Conservation (phyloP, 2,888 invertebrate species). For the Yponomeuta plumbellus region DNA sequence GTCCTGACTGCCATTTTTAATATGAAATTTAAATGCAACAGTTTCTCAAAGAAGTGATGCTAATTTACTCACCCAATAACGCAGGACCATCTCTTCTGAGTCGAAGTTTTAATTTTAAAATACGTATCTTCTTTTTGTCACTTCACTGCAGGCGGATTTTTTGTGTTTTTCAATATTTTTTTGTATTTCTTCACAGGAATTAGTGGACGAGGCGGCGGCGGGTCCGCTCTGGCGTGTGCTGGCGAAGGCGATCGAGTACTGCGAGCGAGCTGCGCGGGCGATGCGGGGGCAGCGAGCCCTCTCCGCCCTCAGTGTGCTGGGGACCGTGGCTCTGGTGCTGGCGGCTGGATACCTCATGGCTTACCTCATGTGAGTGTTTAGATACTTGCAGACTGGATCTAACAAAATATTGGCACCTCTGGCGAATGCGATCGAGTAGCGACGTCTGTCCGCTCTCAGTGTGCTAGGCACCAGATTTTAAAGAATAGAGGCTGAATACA, state of each 20-base stretch:
- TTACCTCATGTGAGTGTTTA: constrained; percentile 75
- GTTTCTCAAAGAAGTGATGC: too few species aligned
- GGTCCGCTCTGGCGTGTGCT: constrained; percentile 83
- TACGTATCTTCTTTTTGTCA: too few species aligned
- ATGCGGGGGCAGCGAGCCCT: constrained; percentile 86
- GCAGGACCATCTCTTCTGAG: too few species aligned
- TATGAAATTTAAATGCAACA: too few species aligned
- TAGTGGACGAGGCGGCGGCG: constrained; percentile 86
- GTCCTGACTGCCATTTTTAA: too few species aligned
- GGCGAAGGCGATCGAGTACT: constrained; percentile 79
- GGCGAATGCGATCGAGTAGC: constrained; percentile 81
- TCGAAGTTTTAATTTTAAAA: too few species aligned
- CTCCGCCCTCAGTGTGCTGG: constrained; percentile 86
- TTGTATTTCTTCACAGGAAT: too few species aligned
- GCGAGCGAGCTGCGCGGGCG: constrained; percentile 83
- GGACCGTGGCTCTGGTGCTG: constrained; percentile 83
- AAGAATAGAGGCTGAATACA: constrained; percentile 81
- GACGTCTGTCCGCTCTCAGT: constrained; percentile 86
- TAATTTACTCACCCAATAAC: too few species aligned
- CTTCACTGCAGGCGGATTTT: too few species aligned
- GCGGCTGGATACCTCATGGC: constrained; percentile 86
- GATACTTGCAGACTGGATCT: too few species aligned
- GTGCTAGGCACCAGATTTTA: constrained; percentile 86
- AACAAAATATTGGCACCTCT: constrained; percentile 75
- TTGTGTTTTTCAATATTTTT: too few species aligned